Base-by-base conservation (phyloP, 2,888 invertebrate species). In the Xanthostigma xanthostigma region DNA sequence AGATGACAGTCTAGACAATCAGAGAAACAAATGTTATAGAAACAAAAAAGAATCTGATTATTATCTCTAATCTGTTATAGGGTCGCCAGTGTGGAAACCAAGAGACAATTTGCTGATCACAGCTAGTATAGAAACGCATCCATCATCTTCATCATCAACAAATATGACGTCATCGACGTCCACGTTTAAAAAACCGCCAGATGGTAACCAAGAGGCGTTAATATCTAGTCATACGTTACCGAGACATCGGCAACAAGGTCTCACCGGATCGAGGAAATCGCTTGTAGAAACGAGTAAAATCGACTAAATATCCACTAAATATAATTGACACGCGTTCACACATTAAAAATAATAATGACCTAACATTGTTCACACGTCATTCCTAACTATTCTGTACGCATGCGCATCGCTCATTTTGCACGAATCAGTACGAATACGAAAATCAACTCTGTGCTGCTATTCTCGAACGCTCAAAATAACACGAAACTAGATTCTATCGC, bases 51-150 rank as follows among this genome's bases (percentile, higher is more conserved):
- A 27, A 27, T 27, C 27, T 27, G 27, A 27, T 27, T 27, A 27
- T 27, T 27, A 27, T 27, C 27, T 27, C 27, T 27, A 27, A 27
- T 78, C 74, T 76, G 78, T 82, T 80, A 76, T 82, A 85, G 93
- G 93, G 75, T 94, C 94, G 73, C 95, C 95, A 71, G 88, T 95
- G 75, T 95, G 94, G 94, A 94, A 94, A 81, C 93, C 92, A 74
- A 84, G 93, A 75, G 91, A 92, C 77, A 79, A 65, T 66, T 42
- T 48, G 48, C 48, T 48, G 48, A 48, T 48, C 27, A 42, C 48
- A 36, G 27, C 33, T 42, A 42, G 42, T 34, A 43, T 43, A 40
- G 48, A 43, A 48, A 43, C 42, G 42, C 36, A 36, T 48, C 36
- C 37, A 27, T 38, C 36, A 48, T 27, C 43, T 35, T 48, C 48